These are phyloP conservation scores for Isurus oxyrinchus DNA, from an alignment of 2,113 vertebrate species.

Conservation along the genomic window DNA sequence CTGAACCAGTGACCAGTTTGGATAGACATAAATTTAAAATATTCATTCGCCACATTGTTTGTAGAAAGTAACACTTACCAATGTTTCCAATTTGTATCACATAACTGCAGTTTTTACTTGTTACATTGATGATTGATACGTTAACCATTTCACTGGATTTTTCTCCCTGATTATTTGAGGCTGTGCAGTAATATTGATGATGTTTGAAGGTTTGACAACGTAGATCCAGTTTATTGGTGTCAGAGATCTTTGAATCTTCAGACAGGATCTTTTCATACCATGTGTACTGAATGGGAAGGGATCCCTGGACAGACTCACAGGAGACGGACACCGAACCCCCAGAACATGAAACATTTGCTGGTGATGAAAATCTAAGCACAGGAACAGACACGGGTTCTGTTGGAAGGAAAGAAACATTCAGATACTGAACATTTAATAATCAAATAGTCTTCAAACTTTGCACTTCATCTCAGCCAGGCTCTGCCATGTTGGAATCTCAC, in stretches of 20 bases:
- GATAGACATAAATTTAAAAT: background rate
- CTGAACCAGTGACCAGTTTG: background rate
- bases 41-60: background rate
- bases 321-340: background rate
- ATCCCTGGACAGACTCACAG: background rate
- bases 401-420: background rate
- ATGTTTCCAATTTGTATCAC: background rate
- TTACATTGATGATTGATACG: background rate
- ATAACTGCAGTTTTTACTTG: background rate
- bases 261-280: background rate
- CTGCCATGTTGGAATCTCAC: background rate
- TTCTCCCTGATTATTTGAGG: background rate
- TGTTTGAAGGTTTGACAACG: background rate
- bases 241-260: background rate
- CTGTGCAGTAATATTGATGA: background rate
- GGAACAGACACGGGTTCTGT: background rate
- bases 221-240: background rate
- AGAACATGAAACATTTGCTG: background rate
- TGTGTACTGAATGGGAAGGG: conserved; percentile 6
- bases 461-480: background rate
- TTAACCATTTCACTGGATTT: background rate
- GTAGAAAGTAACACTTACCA: background rate
- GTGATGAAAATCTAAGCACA: background rate
- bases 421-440: background rate
- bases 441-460: background rate